Percentiles rank a stretch among this genome's conserved stretches.
These are phyloP conservation scores for Planiliza haematocheilus DNA, from an alignment of 2,113 vertebrate genomes.

Conservation along the genomic window DNA sequence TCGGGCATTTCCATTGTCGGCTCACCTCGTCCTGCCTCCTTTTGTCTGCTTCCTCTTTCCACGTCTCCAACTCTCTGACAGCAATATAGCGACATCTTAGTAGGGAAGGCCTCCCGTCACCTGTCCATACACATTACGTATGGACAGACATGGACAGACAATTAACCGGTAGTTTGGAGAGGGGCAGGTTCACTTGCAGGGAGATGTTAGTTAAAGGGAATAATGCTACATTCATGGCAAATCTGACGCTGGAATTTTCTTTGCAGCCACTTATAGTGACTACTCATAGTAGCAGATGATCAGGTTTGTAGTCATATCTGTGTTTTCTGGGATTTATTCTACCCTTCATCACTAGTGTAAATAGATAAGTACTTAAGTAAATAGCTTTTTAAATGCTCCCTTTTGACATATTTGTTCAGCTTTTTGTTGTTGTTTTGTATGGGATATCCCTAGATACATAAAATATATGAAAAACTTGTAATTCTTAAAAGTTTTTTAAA, in stretches of 20 bases:
- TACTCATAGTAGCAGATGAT: conserved; percentile 6
- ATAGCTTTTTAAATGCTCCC: conserved; percentile 15
- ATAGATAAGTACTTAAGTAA: conserved; percentile 36
- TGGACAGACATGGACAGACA: conserved; percentile 48
- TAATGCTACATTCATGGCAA: conserved; percentile 70
- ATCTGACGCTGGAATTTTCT: conserved; percentile 28
- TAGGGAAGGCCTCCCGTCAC: conserved; percentile 13
- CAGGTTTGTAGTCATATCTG: conserved; percentile 1
- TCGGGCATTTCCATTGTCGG: conserved; percentile 31
- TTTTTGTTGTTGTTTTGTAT: conserved; percentile 30
- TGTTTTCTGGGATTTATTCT: conserved; percentile 5
- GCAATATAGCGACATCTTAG: conserved; percentile 63
- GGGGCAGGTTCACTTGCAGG: not conserved
- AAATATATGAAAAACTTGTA: not conserved
- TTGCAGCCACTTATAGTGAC: conserved; percentile 14
- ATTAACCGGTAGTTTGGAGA: conserved; percentile 3
- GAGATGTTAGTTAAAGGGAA: conserved; percentile 9
- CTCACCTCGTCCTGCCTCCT: conserved; percentile 9
- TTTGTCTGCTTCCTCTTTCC: conserved; percentile 11
- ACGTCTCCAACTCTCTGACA: conserved; percentile 61
- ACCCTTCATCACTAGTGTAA: conserved; percentile 47
- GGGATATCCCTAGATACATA: conserved; percentile 14
- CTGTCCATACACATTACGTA: conserved; percentile 1
- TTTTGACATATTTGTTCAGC: conserved; percentile 5
- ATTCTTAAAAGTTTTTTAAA: conserved; percentile 15